Evolutionary conservation across 2,888 invertebrate genomes (phyloP), one percentile per base, ranked within the genome.

Genomic region (Andricus quercusramuli): DNA sequence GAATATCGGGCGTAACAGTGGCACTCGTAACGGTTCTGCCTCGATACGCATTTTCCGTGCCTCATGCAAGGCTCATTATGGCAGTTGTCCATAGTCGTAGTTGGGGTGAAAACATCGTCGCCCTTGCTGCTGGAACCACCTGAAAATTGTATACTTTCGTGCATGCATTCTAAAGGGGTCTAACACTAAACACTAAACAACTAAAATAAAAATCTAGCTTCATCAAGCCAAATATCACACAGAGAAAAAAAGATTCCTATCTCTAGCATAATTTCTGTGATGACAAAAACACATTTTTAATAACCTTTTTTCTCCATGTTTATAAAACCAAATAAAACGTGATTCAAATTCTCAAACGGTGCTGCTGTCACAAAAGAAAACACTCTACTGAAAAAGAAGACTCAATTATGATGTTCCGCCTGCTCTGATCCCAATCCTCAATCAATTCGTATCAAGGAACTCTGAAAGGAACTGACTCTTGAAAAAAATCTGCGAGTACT

Each of bases 1-100:
- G 96, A 95, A 93, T 97, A 98, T 79, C 97, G 95, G 51, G 97
- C 95, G 80, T 96, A 94, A 93, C 98, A 98, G 91, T 95, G 95
- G 93, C 98, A 98, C 90, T 96, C 96, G 93, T 97, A 98, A 83
- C 95, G 94, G 90, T 97, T 97, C 84, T 95, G 94, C 88, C 95
- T 94, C 65, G 96, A 96, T 85, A 96, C 95, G 93, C 97, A 97
- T 70, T 95, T 95, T 79, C 97, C 97, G 92, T 96, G 97, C 88
- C 96, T 94, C 96, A 97, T 95, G 93, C 97, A 97, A 41, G 97
- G 97, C 92, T 97, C 96, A 90, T 96, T 95, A 89, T 95, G 94
- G 92, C 97, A 97, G 92, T 95, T 95, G 93, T 97, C 96, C 86
- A 94, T 94, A 83, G 87, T 85, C 82, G 89, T 84, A 86, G 90